Evolutionary conservation across 2,113 vertebrate species (phyloP).

Genomic region (Sphaerodactylus townsendi): DNA sequence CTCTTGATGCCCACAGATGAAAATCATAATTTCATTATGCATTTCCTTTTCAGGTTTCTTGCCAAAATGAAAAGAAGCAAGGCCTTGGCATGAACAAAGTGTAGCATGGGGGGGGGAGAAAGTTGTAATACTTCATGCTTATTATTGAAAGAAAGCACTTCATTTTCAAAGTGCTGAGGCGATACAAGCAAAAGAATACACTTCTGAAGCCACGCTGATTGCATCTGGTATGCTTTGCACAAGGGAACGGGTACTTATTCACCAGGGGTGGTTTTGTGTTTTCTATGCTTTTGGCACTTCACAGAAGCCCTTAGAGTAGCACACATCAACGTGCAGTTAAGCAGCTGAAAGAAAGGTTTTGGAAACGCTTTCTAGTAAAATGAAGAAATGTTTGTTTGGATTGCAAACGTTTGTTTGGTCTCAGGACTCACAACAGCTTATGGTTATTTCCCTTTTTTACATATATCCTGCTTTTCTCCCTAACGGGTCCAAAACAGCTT

Average conservation of each 20-base stretch:
- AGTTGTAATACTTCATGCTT: background rate
- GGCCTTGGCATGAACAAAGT: background rate
- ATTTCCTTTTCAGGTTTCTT: background rate
- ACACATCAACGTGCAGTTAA: background rate
- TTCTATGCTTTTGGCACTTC: background rate
- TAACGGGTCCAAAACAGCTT: too few relatives aligned
- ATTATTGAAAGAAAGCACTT: background rate
- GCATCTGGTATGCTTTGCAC: rapidly evolving
- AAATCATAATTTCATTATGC: background rate
- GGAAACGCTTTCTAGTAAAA: background rate
- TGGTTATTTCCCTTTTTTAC: too few relatives aligned
- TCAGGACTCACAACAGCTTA: background rate
- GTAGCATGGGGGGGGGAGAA: background rate
- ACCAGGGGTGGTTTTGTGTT: background rate
- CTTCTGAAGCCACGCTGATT: background rate
- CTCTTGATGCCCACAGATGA: too few relatives aligned
- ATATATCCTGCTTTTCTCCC: too few relatives aligned
- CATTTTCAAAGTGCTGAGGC: background rate
- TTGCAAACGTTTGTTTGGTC: background rate
- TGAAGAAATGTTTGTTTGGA: background rate
- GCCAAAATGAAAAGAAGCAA: background rate
- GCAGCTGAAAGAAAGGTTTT: background rate
- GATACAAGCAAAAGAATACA: background rate
- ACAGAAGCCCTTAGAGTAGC: background rate
- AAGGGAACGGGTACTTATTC: background rate